These are phyloP conservation scores for Catocala sponsa DNA, from an alignment of 2,888 invertebrate genomes.

Conservation along the genomic window DNA sequence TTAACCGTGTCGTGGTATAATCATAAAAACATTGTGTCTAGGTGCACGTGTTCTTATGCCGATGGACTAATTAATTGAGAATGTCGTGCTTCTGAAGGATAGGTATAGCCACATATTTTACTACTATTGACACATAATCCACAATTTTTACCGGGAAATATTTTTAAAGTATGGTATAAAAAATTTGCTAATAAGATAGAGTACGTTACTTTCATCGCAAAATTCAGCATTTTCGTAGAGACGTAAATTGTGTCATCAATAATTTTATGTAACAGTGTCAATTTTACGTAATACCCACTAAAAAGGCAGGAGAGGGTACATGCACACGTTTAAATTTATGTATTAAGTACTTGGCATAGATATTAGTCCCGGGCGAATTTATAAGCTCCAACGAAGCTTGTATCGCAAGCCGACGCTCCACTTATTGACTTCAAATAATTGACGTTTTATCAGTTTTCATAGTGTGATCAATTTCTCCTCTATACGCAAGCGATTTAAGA, in stretches of 20 bases:
- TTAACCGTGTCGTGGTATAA: too few species aligned
- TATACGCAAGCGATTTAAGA: too few species aligned
- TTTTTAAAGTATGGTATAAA: neutral
- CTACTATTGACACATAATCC: too few species aligned
- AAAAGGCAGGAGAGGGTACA: slow-evolving; percentile 6
- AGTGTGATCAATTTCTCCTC: too few species aligned
- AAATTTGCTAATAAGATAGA: slow-evolving; percentile 11
- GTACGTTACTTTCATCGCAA: slow-evolving; percentile 3
- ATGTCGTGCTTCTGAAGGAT: too few species aligned
- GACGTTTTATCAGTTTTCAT: neutral
- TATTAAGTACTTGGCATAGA: neutral
- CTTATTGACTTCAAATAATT: neutral
- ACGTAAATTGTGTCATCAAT: slow-evolving; percentile 34
- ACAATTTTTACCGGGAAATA: too few species aligned
- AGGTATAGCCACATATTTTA: too few species aligned
- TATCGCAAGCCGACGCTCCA: neutral
- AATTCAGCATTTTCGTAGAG: slow-evolving; percentile 3
- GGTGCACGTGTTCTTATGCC: too few species aligned
- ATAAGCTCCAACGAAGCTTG: neutral
- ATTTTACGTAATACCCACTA: slow-evolving; percentile 24
- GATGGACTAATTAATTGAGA: too few species aligned
- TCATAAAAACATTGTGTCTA: too few species aligned
- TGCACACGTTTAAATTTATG: neutral
- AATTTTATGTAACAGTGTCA: slow-evolving; percentile 29
- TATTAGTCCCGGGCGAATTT: neutral